Conservation (phyloP, 2,113 vertebrate genomes). For the Pyrgilauda ruficollis region DNA sequence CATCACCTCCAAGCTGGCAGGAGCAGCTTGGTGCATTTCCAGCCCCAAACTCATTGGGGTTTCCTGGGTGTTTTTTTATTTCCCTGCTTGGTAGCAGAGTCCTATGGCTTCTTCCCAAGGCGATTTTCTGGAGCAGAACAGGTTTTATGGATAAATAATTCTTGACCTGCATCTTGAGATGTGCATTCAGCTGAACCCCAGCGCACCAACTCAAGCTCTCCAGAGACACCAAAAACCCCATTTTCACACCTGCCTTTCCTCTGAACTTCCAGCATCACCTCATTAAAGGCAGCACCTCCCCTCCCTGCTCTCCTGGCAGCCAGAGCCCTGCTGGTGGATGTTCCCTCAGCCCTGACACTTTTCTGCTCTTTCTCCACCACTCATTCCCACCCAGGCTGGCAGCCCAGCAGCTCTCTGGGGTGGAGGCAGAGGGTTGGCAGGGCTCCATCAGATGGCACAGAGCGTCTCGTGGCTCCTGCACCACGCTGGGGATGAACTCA, state of each 20-base stretch:
- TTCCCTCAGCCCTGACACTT: rapidly evolving
- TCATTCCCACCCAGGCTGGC: rapidly evolving
- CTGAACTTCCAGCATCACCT: neutral
- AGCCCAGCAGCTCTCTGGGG: neutral
- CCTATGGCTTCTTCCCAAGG: neutral
- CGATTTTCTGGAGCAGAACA: neutral
- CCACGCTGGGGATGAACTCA: neutral
- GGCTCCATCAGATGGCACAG: neutral
- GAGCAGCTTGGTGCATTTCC: neutral
- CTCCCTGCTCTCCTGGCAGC: neutral
- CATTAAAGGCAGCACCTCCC: neutral
- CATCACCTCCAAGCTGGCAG: neutral
- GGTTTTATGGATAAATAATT: neutral
- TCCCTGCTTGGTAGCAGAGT: neutral
- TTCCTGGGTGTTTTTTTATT: neutral
- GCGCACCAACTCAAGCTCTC: neutral
- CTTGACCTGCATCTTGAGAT: neutral
- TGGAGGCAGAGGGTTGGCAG: neutral
- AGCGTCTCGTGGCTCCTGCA: neutral
- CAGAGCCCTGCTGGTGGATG: rapidly evolving
- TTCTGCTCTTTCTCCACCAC: neutral
- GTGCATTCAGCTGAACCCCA: rapidly evolving
- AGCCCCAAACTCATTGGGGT: neutral
- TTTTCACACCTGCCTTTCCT: neutral
- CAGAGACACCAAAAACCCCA: neutral